Percentiles rank a stretch among this genome's conserved stretches.
Evolutionary conservation across 2,113 vertebrate genomes (phyloP).

Genomic region (Amphiprion ocellaris): DNA sequence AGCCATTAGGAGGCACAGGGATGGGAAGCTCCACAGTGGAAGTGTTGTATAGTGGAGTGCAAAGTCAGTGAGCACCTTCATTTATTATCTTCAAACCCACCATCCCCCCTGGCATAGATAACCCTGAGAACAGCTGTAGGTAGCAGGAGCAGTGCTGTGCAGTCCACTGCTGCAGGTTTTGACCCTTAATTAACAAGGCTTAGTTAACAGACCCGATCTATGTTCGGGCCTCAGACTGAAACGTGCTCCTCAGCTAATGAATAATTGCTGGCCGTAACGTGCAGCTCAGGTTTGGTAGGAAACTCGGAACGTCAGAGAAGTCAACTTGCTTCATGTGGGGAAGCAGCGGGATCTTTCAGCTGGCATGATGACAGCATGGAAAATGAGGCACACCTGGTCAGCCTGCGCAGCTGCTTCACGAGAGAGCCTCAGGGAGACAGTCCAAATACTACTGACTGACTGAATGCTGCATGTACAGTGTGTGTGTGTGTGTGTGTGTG

Average conservation of each 20-base stretch:
- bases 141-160: constrained; percentile 12
- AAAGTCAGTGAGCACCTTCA: constrained; percentile 37
- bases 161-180: constrained; percentile 16
- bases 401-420: constrained; percentile 66
- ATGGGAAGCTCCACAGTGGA: constrained; percentile 6
- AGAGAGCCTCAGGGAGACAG: constrained; percentile 42
- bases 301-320: constrained; percentile 36
- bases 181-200: constrained; percentile 25
- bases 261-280: background rate
- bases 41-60: constrained; percentile 23
- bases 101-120: constrained; percentile 6
- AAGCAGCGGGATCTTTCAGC: constrained; percentile 38
- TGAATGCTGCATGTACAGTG: constrained; percentile 32
- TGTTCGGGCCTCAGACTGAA: background rate
- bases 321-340: constrained; percentile 6
- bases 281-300: background rate
- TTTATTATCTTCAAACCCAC: constrained; percentile 48
- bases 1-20: constrained; percentile 35
- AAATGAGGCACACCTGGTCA: constrained; percentile 70
- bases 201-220: constrained; percentile 37
- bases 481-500: constrained; percentile 5
- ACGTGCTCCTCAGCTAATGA: constrained; percentile 11
- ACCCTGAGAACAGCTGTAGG: constrained; percentile 34
- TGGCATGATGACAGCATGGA: constrained; percentile 54
- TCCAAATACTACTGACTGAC: constrained; percentile 41